Conservation (phyloP, 1,140 invertebrate genomes). For the Polypedilum pembai region DNA sequence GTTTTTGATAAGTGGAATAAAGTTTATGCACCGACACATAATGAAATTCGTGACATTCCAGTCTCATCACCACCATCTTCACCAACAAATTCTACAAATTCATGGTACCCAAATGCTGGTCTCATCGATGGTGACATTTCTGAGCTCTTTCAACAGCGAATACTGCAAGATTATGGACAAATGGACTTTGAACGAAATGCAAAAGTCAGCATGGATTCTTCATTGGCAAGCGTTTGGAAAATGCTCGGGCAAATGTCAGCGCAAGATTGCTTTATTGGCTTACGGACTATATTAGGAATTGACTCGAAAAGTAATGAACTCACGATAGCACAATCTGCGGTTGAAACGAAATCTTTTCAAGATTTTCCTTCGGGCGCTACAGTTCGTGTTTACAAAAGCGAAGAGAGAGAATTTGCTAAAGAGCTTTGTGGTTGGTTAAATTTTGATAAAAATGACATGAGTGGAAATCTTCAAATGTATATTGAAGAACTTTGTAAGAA, state of each 20-base stretch:
- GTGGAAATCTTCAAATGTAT: constrained; percentile 36
- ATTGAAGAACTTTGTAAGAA: constrained; percentile 23
- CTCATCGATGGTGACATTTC: constrained; percentile 38
- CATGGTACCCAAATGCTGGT: constrained; percentile 36
- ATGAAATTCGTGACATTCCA: background rate
- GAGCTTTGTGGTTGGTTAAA: constrained; percentile 77
- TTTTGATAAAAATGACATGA: constrained; percentile 55
- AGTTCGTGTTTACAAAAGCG: constrained; percentile 50
- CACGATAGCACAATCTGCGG: background rate
- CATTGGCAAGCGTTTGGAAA: constrained; percentile 39
- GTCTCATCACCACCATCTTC: constrained; percentile 14
- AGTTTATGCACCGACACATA: background rate
- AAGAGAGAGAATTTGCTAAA: constrained; percentile 68
- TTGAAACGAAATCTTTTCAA: constrained; percentile 22
- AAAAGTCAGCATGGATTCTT: constrained; percentile 34
- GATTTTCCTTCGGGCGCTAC: constrained; percentile 22
- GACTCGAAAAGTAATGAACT: background rate
- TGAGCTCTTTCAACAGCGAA: constrained; percentile 39
- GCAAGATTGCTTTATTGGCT: background rate
- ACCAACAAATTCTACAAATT: constrained; percentile 33
- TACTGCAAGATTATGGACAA: constrained; percentile 38
- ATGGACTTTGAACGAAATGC: constrained; percentile 35
- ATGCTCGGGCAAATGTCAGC: constrained; percentile 35
- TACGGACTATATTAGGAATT: background rate
- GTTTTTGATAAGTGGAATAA: constrained; percentile 30